A percentile compares a stretch with the other conserved stretches of the same genome.
phyloP scores from a whole-genome alignment of 1,140 invertebrate genomes.

The Trachymyrmex cornetzi region DNA sequence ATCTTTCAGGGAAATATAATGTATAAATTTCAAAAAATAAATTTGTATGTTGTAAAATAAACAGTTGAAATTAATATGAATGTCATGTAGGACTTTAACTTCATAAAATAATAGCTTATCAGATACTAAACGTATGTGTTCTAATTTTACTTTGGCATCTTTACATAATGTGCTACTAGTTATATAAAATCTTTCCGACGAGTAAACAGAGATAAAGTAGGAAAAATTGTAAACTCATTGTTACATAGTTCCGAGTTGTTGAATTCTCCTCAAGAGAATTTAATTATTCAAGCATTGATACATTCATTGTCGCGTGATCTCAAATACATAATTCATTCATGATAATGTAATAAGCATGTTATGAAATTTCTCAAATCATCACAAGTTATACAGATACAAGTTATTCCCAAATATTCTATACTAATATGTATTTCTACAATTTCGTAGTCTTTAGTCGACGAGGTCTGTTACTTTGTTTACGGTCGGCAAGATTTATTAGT shows the following conservation, averaged over 20 bases:
- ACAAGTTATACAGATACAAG: too few relatives aligned
- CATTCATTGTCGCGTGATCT: background rate
- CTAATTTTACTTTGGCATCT: constrained; percentile 39
- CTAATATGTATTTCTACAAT: too few relatives aligned
- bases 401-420: constrained; percentile 9
- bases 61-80: background rate
- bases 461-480: constrained; percentile 27
- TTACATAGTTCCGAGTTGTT: constrained; percentile 21
- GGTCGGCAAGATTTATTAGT: constrained; percentile 40
- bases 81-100: background rate
- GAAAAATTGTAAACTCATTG: constrained; percentile 13
- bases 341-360: background rate
- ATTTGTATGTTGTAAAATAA: background rate
- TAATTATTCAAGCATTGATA: background rate
- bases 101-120: constrained; percentile 1
- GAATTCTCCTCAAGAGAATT: background rate
- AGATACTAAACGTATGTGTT: background rate
- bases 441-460: background rate
- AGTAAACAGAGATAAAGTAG: constrained; percentile 27
- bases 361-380: background rate
- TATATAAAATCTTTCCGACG: constrained; percentile 11
- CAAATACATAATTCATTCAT: constrained; percentile 29
- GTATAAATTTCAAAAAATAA: background rate
- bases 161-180: constrained; percentile 21
- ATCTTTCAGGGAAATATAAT: background rate